A percentile compares a stretch with the other conserved stretches of the same genome.
phyloP scores from a whole-genome alignment of 2,113 vertebrate genomes.

The Gasterosteus nipponicus region DNA sequence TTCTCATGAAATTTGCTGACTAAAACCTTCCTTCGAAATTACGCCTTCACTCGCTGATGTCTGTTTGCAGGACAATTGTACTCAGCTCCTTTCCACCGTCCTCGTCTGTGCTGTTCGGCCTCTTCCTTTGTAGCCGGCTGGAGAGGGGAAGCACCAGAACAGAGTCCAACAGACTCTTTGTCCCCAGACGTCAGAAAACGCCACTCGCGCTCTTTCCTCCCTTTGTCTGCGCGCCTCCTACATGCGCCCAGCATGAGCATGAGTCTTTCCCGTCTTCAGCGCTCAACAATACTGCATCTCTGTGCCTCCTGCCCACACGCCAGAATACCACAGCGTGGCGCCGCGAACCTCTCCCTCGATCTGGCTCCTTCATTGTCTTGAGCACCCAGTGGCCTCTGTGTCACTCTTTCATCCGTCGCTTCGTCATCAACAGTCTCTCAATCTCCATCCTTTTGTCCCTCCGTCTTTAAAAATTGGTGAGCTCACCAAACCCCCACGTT shows the following conservation, averaged over 20 bases:
- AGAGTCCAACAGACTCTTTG: slow-evolving; percentile 67
- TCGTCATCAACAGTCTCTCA: slow-evolving; percentile 41
- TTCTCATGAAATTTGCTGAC: neutral
- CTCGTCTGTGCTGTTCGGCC: neutral
- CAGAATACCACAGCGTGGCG: slow-evolving; percentile 57
- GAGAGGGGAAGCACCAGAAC: slow-evolving; percentile 55
- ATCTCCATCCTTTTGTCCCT: slow-evolving; percentile 36
- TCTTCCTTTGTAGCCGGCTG: slow-evolving; percentile 23
- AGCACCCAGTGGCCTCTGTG: slow-evolving; percentile 33
- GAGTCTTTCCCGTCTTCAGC: slow-evolving; percentile 48
- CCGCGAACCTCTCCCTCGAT: slow-evolving; percentile 51
- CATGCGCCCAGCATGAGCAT: slow-evolving; percentile 48
- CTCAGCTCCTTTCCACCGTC: neutral
- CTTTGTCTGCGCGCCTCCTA: slow-evolving; percentile 68
- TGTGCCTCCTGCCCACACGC: slow-evolving; percentile 61
- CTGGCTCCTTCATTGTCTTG: slow-evolving; percentile 39
- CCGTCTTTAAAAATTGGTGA: slow-evolving; percentile 46
- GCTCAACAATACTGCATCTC: slow-evolving; percentile 64
- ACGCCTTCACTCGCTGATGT: neutral
- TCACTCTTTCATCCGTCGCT: slow-evolving; percentile 33
- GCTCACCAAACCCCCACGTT: slow-evolving; percentile 67
- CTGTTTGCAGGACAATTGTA: neutral
- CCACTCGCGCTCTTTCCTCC: slow-evolving; percentile 55
- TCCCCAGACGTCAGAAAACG: slow-evolving; percentile 49
- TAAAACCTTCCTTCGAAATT: neutral